phyloP scores from a whole-genome alignment of 1,140 invertebrate genomes.

The Dendrolimus punctatus region DNA sequence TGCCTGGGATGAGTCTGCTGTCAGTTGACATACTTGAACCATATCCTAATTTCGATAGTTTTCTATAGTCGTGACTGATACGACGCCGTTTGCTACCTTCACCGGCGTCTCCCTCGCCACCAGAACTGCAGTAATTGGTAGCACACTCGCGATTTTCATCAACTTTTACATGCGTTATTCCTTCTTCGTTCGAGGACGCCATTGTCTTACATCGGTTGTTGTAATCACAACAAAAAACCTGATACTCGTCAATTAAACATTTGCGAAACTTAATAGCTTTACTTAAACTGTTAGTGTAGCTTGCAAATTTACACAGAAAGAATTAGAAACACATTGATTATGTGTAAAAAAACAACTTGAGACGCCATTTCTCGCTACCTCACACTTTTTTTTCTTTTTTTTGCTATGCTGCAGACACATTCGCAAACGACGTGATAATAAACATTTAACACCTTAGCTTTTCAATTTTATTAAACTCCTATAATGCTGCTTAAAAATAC shows the following conservation, averaged over 20 bases:
- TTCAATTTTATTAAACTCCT: background rate
- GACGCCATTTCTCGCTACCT: slow-evolving; percentile 68
- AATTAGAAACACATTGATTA: slow-evolving; percentile 56
- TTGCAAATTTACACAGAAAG: slow-evolving; percentile 31
- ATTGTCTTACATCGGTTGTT: slow-evolving; percentile 53
- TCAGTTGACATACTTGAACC: slow-evolving; percentile 62
- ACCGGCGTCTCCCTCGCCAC: slow-evolving; percentile 45
- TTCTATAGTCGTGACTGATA: slow-evolving; percentile 58
- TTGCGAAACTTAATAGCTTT: slow-evolving; percentile 25
- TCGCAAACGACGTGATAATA: slow-evolving; percentile 18
- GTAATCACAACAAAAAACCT: slow-evolving; percentile 40
- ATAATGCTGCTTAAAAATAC: too few species aligned
- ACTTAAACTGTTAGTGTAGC: slow-evolving; percentile 31
- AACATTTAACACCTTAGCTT: slow-evolving; percentile 22
- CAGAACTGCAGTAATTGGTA: slow-evolving; percentile 37
- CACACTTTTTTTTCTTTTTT: slow-evolving; percentile 52
- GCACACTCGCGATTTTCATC: slow-evolving; percentile 48
- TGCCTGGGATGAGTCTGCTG: slow-evolving; percentile 37
- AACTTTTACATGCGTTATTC: slow-evolving; percentile 60
- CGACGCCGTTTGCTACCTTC: slow-evolving; percentile 58
- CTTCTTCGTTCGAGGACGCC: slow-evolving; percentile 61
- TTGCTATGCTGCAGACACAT: slow-evolving; percentile 23
- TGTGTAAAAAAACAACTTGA: slow-evolving; percentile 67
- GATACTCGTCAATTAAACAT: slow-evolving; percentile 49
- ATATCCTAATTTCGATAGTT: slow-evolving; percentile 60